Base-by-base conservation (phyloP, 2,797 vertebrate genomes). In the Schizothorax lantsangensis region DNA sequence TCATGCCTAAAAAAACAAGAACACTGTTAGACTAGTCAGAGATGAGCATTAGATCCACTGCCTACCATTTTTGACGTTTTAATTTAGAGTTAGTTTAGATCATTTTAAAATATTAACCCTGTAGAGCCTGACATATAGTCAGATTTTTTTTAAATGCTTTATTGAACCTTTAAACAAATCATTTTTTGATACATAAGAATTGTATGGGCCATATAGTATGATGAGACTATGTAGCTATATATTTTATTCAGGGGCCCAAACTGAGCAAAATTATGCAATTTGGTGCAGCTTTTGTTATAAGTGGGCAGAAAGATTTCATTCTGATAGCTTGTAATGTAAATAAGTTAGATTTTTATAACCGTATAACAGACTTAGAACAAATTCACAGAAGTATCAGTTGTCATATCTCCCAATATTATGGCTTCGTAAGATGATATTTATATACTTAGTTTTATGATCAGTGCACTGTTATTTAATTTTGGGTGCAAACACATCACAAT, bases 1-100 rank as follows among this genome's bases (percentile, higher is more conserved):
- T 75, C 85, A 30, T 81, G 71, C 79, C 85, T 86, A 64, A 74
- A 85, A 45, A 52, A n/a, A 62, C 8, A 38, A 14, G n/a, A 45
- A 38, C 49, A 80, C 23, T 9, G 52, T 86, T 71, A 85, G n/a
- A 57, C 9, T 52, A 59, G 40, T 45, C 38, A 43, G 26, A 43
- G 17, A 12, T 40, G 9, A 83, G 23, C 33, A 83, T 82, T 52
- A 21, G 8, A 69, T 21, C 14, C 17, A 38, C 3, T 69, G 4
- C 66, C 66, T 36, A 36, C 33, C 7, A 10, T 19, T 68, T 66
- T 33, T 68, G 2, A 68, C 30, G 17, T 36, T 66, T 68, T 19
- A 68, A 66, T 66, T 57, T 54, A 21, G 17, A 52, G 23, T n/a
- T 19, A 10, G 17, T 69, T 38, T 10, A 38, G 30, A 26, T 64